phyloP scores from a whole-genome alignment of 2,888 invertebrate genomes.

The Heliothis peltigera region DNA sequence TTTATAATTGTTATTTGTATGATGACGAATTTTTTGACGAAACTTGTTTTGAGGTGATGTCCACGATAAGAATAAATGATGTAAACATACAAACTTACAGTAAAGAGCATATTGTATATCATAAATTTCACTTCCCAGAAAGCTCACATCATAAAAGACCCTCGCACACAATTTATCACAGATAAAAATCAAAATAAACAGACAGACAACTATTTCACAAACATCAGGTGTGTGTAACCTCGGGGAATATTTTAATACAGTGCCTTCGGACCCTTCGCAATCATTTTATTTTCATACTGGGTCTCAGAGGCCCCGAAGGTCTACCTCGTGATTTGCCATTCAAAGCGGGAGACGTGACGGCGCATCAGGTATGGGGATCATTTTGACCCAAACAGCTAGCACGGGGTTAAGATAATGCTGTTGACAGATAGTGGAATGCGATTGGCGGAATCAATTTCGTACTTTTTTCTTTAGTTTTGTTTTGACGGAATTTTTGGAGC shows the following conservation, averaged over 20 bases:
- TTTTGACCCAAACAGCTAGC: slow-evolving; percentile 68
- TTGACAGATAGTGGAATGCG: slow-evolving; percentile 82
- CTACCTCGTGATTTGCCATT: slow-evolving; percentile 89
- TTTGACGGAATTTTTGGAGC: slow-evolving; percentile 21
- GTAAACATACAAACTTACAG: neutral
- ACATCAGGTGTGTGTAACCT: slow-evolving; percentile 86
- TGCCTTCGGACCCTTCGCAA: slow-evolving; percentile 82
- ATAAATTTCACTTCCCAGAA: slow-evolving; percentile 50
- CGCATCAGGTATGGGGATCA: slow-evolving; percentile 81
- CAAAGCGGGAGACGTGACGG: slow-evolving; percentile 83
- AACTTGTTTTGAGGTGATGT: too few relatives aligned
- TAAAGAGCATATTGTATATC: slow-evolving; percentile 15
- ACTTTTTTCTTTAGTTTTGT: slow-evolving; percentile 55
- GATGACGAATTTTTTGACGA: too few relatives aligned
- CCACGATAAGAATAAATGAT: neutral
- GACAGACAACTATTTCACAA: slow-evolving; percentile 75
- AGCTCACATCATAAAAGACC: slow-evolving; percentile 58
- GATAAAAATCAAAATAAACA: slow-evolving; percentile 80
- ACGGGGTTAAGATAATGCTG: slow-evolving; percentile 83
- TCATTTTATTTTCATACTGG: slow-evolving; percentile 89
- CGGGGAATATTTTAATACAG: slow-evolving; percentile 87
- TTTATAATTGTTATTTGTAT: too few relatives aligned
- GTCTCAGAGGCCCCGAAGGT: slow-evolving; percentile 86
- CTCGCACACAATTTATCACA: slow-evolving; percentile 74
- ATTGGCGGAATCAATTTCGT: slow-evolving; percentile 81